These are phyloP conservation scores for Anthoscopus minutus DNA, from an alignment of 2,113 vertebrate species.

Conservation along the genomic window DNA sequence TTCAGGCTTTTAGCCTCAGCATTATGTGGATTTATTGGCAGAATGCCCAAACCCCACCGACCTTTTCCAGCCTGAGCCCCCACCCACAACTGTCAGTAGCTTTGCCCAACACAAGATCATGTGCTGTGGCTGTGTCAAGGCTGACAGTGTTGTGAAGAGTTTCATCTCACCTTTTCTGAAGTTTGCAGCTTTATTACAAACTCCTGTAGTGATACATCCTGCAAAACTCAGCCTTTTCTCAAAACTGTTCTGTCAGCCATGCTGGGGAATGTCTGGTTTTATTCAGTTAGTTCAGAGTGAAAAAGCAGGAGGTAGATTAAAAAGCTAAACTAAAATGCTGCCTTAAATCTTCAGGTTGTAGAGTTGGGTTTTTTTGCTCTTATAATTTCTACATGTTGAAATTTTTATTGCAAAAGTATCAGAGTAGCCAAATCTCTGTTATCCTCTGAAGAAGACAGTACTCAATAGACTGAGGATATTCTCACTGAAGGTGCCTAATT, in stretches of 20 bases:
- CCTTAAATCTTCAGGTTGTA: neutral
- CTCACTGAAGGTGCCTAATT: neutral
- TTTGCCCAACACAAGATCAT: neutral
- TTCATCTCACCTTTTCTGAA: neutral
- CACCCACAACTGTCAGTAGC: neutral
- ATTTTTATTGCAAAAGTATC: slow-evolving; percentile 19
- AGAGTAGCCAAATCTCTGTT: slow-evolving; percentile 6
- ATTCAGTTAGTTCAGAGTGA: neutral
- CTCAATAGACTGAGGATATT: neutral
- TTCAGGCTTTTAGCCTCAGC: slow-evolving; percentile 21
- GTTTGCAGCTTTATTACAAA: neutral
- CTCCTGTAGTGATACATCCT: neutral
- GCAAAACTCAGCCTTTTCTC: neutral
- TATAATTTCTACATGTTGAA: neutral
- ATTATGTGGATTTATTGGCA: neutral
- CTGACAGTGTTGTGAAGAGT: neutral
- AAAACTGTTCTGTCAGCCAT: neutral
- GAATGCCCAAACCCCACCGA: neutral
- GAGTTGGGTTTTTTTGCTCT: neutral
- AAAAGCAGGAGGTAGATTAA: neutral
- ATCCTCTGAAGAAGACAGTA: neutral
- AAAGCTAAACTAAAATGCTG: neutral
- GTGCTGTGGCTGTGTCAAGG: neutral
- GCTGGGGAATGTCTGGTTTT: neutral
- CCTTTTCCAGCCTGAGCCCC: neutral